Conservation (phyloP, 2,797 vertebrate species). For the Bradypodion pumilum region DNA sequence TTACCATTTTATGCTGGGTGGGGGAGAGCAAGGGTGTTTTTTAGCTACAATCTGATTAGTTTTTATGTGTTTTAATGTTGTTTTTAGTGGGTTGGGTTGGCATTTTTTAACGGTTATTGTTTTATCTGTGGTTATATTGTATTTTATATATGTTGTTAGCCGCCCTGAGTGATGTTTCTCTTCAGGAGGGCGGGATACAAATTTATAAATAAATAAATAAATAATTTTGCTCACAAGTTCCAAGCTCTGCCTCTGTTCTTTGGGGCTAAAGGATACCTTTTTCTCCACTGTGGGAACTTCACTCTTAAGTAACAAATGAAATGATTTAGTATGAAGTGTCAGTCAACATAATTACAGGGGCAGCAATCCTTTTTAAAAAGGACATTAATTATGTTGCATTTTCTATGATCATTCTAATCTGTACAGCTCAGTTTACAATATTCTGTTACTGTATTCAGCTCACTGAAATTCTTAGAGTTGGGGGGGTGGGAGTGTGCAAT, state of each 20-base stretch:
- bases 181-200: no score
- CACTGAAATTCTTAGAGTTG: constrained; percentile 58
- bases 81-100: no score
- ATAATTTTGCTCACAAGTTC: constrained; percentile 60
- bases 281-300: constrained; percentile 65
- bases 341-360: constrained; percentile 71
- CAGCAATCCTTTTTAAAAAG: constrained; percentile 51
- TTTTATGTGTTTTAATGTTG: no score
- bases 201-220: no score
- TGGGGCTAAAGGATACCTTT: constrained; percentile 15
- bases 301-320: constrained; percentile 72
- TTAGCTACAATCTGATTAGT: no score
- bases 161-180: no score
- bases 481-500: constrained; percentile 37
- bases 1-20: no score
- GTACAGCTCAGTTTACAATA: constrained; percentile 58
- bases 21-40: no score
- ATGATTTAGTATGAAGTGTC: constrained; percentile 78
- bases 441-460: constrained; percentile 58
- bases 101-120: no score
- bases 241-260: constrained; percentile 58
- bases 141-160: no score
- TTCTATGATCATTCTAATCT: constrained; percentile 54
- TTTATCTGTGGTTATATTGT: no score
- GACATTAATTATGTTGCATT: constrained; percentile 70